Evolutionary conservation across 2,888 invertebrate species (phyloP), one percentile per base, ranked within the genome.

Genomic region (Trichacis sp.): DNA sequence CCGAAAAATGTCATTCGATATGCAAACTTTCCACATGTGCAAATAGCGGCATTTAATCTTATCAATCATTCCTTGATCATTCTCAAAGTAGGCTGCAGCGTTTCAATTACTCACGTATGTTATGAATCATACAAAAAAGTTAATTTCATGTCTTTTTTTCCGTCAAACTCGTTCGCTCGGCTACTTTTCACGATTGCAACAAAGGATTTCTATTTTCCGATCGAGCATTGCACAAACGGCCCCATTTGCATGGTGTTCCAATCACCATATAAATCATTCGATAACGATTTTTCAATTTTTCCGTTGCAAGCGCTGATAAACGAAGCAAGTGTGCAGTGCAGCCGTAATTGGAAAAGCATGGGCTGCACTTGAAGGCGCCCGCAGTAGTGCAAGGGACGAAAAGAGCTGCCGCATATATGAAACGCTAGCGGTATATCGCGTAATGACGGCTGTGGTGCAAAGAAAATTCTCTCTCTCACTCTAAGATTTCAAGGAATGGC

Each of bases 401-500:
- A 46, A n/a, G n/a, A 46, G 15, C 24, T 14, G 29, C n/a, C n/a
- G n/a, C n/a, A n/a, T n/a, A 24, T n/a, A 24, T 46, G 29, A 46
- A 29, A 24, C 24, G 9, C 19, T 43, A 43, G 47, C 47, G 47
- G 30, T 48, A 30, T 38, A 43, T 45, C 24, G 8, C 47, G 40
- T 43, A 62, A 62, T 48, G 48, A 50, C 47, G 36, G 11, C 18
- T 19, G 19, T 11, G n/a, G 43, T 19, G n/a, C n/a, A n/a, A 33
- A 43, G 49, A 53, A 57, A 57, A 57, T 63, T 40, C 33, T 30
- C 57, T 36, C 29, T 29, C 9, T 58, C 54, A 64, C 58, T 50
- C 50, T 54, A 47, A 58, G 63, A 48, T 57, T 63, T 63, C 53
- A 53, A 36, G 53, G 56, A 62, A 58, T 52, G 54, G 11, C 47